Percentiles rank a stretch among this genome's conserved stretches.
These are phyloP conservation scores for Pteronura brasiliensis DNA, from an alignment of 2,113 vertebrate species.

Conservation along the genomic window DNA sequence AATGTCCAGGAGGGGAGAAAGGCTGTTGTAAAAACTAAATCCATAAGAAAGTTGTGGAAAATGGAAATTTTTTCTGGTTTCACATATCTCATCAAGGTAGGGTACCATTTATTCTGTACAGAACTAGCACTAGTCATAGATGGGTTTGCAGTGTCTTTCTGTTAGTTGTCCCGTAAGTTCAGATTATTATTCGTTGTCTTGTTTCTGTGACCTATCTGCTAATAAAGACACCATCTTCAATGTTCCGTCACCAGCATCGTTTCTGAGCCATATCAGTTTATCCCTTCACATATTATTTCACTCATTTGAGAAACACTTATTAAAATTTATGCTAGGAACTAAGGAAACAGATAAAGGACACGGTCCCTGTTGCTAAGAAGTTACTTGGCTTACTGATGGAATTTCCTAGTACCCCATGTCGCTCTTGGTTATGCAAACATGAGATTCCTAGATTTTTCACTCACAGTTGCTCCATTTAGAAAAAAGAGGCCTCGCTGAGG, in stretches of 20 bases:
- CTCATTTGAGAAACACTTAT: conserved; percentile 13
- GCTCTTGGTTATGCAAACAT: conserved; percentile 54
- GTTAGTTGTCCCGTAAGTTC: background rate
- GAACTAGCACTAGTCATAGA: background rate
- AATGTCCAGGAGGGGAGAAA: background rate
- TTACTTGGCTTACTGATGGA: conserved; percentile 36
- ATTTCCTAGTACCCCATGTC: conserved; percentile 38
- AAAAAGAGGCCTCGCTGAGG: background rate
- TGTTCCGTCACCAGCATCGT: background rate
- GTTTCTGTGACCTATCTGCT: background rate
- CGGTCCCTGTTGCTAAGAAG: conserved; percentile 19
- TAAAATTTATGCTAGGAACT: conserved; percentile 11
- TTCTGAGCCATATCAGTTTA: background rate
- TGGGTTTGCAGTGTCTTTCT: background rate
- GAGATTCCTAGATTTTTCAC: conserved; percentile 13
- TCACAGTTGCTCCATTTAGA: background rate
- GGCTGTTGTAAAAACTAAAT: background rate
- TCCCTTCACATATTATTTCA: background rate
- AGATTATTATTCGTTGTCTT: background rate
- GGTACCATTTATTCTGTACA: background rate
- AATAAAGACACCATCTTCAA: background rate
- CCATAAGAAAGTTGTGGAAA: background rate
- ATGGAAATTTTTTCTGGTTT: background rate
- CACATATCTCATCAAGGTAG: background rate
- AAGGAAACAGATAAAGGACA: conserved; percentile 56